Evolutionary conservation across 2,888 invertebrate species (phyloP).

Genomic region (Mesorhabditis sp.): DNA sequence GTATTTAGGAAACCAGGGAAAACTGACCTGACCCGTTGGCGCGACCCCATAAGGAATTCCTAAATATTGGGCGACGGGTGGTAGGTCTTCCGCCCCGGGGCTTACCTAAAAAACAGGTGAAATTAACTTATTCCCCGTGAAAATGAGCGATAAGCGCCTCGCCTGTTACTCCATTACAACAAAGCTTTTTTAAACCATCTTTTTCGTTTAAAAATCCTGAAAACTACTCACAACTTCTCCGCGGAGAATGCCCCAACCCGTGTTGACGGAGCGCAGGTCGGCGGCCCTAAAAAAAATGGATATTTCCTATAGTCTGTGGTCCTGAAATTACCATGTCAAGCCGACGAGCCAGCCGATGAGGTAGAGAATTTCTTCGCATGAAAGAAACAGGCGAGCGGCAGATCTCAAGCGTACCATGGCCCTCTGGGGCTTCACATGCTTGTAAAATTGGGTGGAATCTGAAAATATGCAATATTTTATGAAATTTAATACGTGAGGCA

Average conservation of each 20-base stretch:
- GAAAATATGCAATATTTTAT: too few species aligned
- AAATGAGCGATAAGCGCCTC: too few species aligned
- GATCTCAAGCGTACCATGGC: too few species aligned
- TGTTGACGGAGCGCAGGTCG: conserved; percentile 29
- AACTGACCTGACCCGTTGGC: conserved; percentile 45
- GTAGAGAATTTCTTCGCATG: not conserved
- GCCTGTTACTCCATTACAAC: too few species aligned
- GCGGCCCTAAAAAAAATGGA: not conserved
- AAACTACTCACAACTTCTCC: conserved; percentile 30
- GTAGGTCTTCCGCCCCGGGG: conserved; percentile 45
- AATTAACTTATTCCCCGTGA: too few species aligned
- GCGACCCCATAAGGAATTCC: conserved; percentile 56
- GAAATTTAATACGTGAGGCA: too few species aligned
- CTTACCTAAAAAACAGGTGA: not conserved
- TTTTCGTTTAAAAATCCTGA: not conserved
- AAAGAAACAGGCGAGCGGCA: too few species aligned
- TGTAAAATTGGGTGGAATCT: too few species aligned
- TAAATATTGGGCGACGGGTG: conserved; percentile 53
- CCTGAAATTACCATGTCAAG: not conserved
- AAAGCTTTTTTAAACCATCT: not conserved
- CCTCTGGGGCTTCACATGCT: too few species aligned
- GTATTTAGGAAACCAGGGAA: not conserved
- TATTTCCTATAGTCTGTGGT: not conserved
- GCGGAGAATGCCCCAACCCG: conserved; percentile 40
- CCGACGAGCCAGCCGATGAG: not conserved